Conservation (phyloP, 1,140 invertebrate species). For the Drosophila parvula region DNA sequence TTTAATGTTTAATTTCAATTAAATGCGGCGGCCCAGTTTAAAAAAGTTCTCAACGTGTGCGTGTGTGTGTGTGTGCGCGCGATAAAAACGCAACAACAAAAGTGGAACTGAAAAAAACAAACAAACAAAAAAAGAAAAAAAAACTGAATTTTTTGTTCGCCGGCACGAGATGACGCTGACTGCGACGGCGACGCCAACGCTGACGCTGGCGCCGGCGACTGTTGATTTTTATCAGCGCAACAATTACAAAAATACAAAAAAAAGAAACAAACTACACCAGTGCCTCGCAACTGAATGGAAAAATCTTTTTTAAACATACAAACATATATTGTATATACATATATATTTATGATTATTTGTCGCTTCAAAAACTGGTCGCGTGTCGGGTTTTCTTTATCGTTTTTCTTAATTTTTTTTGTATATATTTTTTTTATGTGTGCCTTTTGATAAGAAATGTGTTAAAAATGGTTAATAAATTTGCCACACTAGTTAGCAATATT, state of each 20-base stretch:
- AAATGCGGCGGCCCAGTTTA: conserved; percentile 52
- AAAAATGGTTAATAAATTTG: conserved; percentile 18
- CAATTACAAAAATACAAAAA: conserved; percentile 31
- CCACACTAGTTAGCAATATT: conserved; percentile 11
- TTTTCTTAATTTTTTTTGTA: background rate
- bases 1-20: conserved; percentile 64
- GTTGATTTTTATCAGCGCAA: conserved; percentile 68
- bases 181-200: conserved; percentile 14
- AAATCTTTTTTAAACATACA: conserved; percentile 47
- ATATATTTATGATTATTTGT: conserved; percentile 24
- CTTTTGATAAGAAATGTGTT: conserved; percentile 24
- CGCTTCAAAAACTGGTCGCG: conserved; percentile 12
- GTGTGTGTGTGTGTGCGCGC: background rate
- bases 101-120: conserved; percentile 18
- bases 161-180: conserved; percentile 30
- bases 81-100: conserved; percentile 49
- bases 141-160: conserved; percentile 13
- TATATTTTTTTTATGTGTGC: conserved; percentile 15
- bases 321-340: too few species aligned
- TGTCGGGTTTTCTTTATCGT: conserved; percentile 4
- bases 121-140: conserved; percentile 21
- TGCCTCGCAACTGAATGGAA: conserved; percentile 60
- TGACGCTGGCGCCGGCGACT: conserved; percentile 26
- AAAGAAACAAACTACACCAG: conserved; percentile 4
- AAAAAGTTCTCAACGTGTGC: conserved; percentile 12